Percentiles rank a stretch among this genome's conserved stretches.
These are phyloP conservation scores for Clanis bilineata DNA, from an alignment of 2,888 invertebrate species.

Conservation along the genomic window DNA sequence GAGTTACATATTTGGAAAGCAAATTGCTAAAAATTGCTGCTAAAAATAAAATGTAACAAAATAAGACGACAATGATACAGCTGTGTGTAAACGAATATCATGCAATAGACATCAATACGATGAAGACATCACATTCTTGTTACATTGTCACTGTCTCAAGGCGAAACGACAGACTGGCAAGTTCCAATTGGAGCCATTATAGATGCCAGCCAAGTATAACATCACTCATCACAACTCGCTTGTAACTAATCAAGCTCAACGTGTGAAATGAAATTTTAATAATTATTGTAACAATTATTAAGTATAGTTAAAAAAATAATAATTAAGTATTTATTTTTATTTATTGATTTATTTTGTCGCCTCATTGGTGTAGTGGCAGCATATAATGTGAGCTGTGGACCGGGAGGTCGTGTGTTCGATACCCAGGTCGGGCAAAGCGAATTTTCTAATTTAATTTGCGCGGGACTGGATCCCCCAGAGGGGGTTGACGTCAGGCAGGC, in stretches of 20 bases:
- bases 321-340: too few species aligned
- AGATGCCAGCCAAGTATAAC: neutral
- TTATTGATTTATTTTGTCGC: too few species aligned
- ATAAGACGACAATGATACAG: neutral
- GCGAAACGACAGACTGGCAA: neutral
- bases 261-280: neutral
- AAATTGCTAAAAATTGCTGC: neutral
- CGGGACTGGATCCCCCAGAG: too few species aligned
- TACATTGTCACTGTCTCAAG: slow-evolving; percentile 10
- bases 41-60: neutral
- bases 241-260: neutral
- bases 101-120: neutral
- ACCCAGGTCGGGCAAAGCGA: too few species aligned
- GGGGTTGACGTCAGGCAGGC: too few species aligned
- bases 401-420: too few species aligned
- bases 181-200: neutral
- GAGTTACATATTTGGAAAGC: too few species aligned
- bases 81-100: neutral
- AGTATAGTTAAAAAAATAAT: neutral
- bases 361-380: too few species aligned
- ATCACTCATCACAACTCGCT: neutral
- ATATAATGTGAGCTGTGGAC: too few species aligned
- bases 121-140: slow-evolving; percentile 9
- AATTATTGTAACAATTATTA: neutral
- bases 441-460: too few species aligned